Evolutionary conservation across 2,113 vertebrate species (phyloP).

Genomic region (Arvicanthis niloticus): DNA sequence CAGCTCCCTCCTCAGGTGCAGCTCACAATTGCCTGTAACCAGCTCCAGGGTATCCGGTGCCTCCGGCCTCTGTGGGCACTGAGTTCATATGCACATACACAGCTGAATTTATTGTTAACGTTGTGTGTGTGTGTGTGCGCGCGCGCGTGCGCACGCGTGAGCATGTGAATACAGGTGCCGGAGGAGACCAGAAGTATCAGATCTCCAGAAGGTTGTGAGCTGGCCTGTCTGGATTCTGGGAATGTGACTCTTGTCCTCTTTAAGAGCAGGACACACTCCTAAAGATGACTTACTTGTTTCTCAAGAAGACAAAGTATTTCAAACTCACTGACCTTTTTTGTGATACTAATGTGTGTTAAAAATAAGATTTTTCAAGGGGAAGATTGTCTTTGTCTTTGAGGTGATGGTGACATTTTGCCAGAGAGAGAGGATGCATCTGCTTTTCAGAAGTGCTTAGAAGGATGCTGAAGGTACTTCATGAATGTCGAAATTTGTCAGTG

Average conservation of each 20-base stretch:
- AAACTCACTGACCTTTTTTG: constrained; percentile 7
- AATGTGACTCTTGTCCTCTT: neutral
- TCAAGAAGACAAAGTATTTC: neutral
- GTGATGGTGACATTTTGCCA: constrained; percentile 41
- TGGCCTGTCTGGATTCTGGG: neutral
- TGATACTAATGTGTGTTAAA: constrained; percentile 3
- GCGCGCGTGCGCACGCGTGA: neutral
- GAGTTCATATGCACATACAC: neutral
- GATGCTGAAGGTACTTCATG: constrained; percentile 29
- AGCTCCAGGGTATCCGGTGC: neutral
- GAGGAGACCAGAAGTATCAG: neutral
- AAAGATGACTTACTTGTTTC: neutral
- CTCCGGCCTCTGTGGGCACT: neutral
- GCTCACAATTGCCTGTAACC: neutral
- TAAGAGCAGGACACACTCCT: neutral
- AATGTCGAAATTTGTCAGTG: constrained; percentile 37
- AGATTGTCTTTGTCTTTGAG: constrained; percentile 12
- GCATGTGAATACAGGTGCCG: neutral
- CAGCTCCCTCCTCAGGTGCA: neutral
- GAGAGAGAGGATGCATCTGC: constrained; percentile 27
- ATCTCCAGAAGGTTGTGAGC: no score
- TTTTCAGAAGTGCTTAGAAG: constrained; percentile 37
- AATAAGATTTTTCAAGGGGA: constrained; percentile 23
- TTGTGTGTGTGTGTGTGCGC: neutral
- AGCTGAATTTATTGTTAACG: neutral